Conservation (phyloP, 1,140 invertebrate species). For the Lamellibrachia luymesi region DNA sequence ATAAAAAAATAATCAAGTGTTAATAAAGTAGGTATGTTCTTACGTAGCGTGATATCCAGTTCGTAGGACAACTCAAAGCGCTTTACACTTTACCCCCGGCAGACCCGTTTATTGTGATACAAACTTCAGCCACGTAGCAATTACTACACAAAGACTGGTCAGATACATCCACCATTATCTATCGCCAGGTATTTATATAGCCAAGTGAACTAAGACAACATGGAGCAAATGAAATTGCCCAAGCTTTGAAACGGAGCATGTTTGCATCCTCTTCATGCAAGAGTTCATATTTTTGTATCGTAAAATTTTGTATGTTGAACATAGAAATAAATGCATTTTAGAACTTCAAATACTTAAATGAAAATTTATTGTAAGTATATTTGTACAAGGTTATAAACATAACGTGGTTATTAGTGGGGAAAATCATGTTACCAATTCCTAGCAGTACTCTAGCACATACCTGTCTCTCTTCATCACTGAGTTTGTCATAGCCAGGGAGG, state of each 20-base stretch:
- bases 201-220: too few species aligned
- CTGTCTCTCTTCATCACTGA: constrained; percentile 71
- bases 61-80: too few species aligned
- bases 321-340: background rate
- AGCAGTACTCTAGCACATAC: constrained; percentile 29
- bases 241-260: too few species aligned
- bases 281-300: background rate
- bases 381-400: background rate
- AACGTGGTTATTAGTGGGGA: background rate
- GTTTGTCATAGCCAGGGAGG: constrained; percentile 74
- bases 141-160: background rate
- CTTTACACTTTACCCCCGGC: too few species aligned
- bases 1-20: too few species aligned
- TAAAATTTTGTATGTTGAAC: background rate
- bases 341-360: background rate
- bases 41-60: too few species aligned
- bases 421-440: background rate
- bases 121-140: background rate
- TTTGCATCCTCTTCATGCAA: background rate
- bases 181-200: too few species aligned
- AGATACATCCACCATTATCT: too few species aligned
- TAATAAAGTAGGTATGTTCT: too few species aligned
- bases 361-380: background rate
- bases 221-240: too few species aligned
- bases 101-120: background rate